Evolutionary conservation across 2,797 vertebrate genomes (phyloP).

Genomic region (Clarias platycephalus): DNA sequence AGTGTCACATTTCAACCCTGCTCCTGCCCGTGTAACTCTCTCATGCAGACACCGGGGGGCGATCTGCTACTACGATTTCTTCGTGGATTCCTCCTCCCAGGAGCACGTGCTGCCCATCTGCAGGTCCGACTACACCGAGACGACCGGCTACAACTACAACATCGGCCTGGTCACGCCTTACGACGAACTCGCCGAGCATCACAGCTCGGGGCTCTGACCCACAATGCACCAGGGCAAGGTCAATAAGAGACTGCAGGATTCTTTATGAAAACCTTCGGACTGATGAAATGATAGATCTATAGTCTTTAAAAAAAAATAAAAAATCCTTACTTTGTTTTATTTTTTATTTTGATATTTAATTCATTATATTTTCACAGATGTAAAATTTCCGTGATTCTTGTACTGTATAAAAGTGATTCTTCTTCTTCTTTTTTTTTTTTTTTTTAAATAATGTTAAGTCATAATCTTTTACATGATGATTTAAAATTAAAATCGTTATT

Average conservation of each 20-base stretch:
- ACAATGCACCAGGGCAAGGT: not conserved
- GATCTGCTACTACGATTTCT: conserved; percentile 90
- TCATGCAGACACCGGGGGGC: conserved; percentile 82
- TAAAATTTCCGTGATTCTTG: not conserved
- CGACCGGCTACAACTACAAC: conserved; percentile 85
- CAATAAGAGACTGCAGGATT: not conserved
- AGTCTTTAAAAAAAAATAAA: no score
- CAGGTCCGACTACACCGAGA: conserved; percentile 77
- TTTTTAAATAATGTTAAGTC: not conserved
- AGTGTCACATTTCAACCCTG: not conserved
- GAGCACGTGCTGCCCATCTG: conserved; percentile 89
- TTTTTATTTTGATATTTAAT: not conserved
- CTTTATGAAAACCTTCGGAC: not conserved
- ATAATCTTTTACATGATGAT: not conserved
- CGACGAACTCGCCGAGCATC: conserved; percentile 67
- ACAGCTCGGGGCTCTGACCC: conserved; percentile 55
- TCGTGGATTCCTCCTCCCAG: conserved; percentile 74
- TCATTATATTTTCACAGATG: not conserved
- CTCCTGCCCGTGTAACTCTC: not conserved
- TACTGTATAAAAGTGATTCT: no score
- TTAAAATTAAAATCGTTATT: not conserved
- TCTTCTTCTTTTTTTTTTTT: no score
- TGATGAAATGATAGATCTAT: not conserved
- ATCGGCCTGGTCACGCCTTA: conserved; percentile 84
- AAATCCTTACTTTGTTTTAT: no score